Evolutionary conservation across 1,140 invertebrate genomes (phyloP), one percentile per base, ranked within the genome.

Genomic region (Drosophila repleta): DNA sequence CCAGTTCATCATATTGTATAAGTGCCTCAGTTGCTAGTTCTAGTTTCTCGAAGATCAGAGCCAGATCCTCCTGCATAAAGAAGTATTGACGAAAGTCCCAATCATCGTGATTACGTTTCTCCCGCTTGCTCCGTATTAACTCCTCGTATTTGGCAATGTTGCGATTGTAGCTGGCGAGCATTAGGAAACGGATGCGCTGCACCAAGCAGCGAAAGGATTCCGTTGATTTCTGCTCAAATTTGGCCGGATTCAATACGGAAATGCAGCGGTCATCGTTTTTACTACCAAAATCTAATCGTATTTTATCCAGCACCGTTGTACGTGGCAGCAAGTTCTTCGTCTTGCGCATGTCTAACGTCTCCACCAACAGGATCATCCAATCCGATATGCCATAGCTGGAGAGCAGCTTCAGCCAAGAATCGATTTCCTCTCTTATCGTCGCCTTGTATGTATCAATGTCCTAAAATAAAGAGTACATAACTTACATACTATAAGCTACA

Each of bases 51-150:
- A 98, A 94, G 65, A 98, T 96, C 93, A 98, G 97, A 53, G 97
- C 98, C 75, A 99, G 93, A 93, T 99, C 97, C 93, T 99, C 98
- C 95, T 99, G 94, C 72, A 98, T 93, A 76, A 97, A 94, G 93
- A 99, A 99, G 93, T 99, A 99, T 90, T 96, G 95, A 91, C 96
- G 97, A 93, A 99, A 99, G 92, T 96, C 97, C 98, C 98, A 99
- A 24, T 95, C 96, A 20, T 94, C 93, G 90, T 98, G 96, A 93
- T 97, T 99, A 68, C 98, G 93, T 79, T 95, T 96, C 92, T 99
- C 98, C 56, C 98, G 94, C 81, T 98, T 96, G 51, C 96, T 95
- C 79, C 98, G 94, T 93, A 99, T 97, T 71, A 96, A 93, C 84
- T 99, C 97, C 93, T 99, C 97, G 93, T 98, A 98, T 77, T 95